phyloP scores from a whole-genome alignment of 2,113 vertebrate species.

The Pachypanchax playfairii region DNA sequence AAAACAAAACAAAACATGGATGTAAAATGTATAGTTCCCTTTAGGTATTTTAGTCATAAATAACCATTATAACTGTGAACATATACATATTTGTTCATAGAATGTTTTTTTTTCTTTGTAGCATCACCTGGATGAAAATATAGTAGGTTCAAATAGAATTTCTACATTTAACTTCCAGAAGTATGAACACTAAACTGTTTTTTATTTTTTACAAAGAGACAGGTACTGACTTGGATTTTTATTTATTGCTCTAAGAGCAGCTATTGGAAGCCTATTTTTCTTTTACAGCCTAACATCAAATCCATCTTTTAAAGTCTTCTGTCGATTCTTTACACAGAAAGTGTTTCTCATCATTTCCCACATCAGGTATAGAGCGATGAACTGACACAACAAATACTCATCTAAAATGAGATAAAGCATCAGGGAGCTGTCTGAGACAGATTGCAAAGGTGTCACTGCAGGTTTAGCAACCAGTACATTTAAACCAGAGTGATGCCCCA shows the following conservation, averaged over 20 bases:
- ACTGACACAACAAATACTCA: conserved; percentile 30
- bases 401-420: conserved; percentile 41
- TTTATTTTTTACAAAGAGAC: too few relatives aligned
- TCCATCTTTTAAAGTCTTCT: conserved; percentile 12
- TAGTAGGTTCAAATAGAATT: too few relatives aligned
- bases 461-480: conserved; percentile 28
- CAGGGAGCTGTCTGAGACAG: conserved; percentile 24
- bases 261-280: conserved; percentile 6
- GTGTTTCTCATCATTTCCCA: conserved; percentile 10
- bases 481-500: conserved; percentile 12
- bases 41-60: too few relatives aligned
- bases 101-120: too few relatives aligned
- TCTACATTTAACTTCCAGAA: too few relatives aligned
- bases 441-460: conserved; percentile 24
- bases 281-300: conserved; percentile 8
- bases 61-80: too few relatives aligned
- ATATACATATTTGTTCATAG: too few relatives aligned
- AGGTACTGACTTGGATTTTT: background rate
- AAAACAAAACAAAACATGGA: too few relatives aligned
- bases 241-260: background rate
- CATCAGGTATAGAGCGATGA: conserved; percentile 45
- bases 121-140: too few relatives aligned
- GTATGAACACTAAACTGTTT: too few relatives aligned
- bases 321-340: conserved; percentile 20
- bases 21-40: too few relatives aligned